A percentile compares a stretch with the other conserved stretches of the same genome.
Evolutionary conservation across 1,140 invertebrate genomes (phyloP).

Genomic region (Babylonia areolata): DNA sequence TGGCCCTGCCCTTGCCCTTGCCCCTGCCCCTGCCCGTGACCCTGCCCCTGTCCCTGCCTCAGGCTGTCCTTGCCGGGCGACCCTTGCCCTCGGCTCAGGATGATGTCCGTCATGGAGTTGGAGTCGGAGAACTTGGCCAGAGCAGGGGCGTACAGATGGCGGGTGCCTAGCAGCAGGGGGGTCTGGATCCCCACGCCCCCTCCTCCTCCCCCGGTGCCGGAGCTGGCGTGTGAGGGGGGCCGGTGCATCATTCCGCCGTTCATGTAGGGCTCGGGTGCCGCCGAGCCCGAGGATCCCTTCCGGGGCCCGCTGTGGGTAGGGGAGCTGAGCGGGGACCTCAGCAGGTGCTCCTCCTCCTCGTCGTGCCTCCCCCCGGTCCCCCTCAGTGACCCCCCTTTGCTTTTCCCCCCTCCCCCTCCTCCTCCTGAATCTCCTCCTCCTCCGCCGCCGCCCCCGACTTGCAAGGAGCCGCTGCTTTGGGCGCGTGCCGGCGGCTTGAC

Average conservation of each 20-base stretch:
- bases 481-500: slow-evolving; percentile 10
- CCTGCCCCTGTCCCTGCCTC: background rate
- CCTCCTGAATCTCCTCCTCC: background rate
- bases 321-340: slow-evolving; percentile 29
- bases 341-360: slow-evolving; percentile 28
- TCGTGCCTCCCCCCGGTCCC: background rate
- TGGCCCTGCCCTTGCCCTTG: background rate
- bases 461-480: background rate
- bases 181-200: background rate
- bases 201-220: background rate
- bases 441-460: background rate
- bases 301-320: slow-evolving; percentile 24
- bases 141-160: slow-evolving; percentile 4
- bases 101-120: slow-evolving; percentile 63
- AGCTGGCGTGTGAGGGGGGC: background rate
- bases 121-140: slow-evolving; percentile 59
- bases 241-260: slow-evolving; percentile 17
- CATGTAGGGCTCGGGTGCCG: slow-evolving; percentile 32
- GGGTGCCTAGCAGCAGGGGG: background rate
- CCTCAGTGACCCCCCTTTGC: background rate
- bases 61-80: slow-evolving; percentile 1
- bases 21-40: too few relatives aligned
- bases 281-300: slow-evolving; percentile 15
- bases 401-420: background rate
- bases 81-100: slow-evolving; percentile 34